Conservation (phyloP, 37 sponge, comb jelly and placozoan genomes). For the Amphimedon queenslandica region DNA sequence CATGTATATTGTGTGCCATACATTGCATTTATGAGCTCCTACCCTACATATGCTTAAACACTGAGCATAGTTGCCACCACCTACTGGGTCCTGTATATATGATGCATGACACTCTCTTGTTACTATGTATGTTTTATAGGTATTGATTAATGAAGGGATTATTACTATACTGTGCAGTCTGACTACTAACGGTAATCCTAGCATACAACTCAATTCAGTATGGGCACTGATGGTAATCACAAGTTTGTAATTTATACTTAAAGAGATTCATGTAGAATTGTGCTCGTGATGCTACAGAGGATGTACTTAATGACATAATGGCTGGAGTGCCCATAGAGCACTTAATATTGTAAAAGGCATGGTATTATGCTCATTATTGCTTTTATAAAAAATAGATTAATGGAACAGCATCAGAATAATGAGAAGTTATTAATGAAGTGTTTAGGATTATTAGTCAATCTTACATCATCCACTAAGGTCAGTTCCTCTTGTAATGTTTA, state of each 20-base stretch:
- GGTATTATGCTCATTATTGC: background rate
- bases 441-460: conserved; percentile 34
- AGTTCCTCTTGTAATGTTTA: background rate
- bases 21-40: too few relatives aligned
- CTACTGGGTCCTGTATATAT: background rate
- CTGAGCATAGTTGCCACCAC: background rate
- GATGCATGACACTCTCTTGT: background rate
- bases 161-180: conserved; percentile 6
- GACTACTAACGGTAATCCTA: conserved; percentile 17
- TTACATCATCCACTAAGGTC: conserved; percentile 11
- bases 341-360: background rate
- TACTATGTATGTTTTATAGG: conserved; percentile 1
- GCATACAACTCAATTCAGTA: conserved; percentile 27
- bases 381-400: background rate
- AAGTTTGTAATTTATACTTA: background rate
- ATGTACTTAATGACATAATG: background rate
- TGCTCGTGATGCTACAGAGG: background rate
- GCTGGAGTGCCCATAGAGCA: background rate
- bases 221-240: conserved; percentile 49
- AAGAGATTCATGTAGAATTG: too few relatives aligned
- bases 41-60: background rate
- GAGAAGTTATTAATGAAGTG: conserved; percentile 13
- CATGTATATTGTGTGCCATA: too few relatives aligned
- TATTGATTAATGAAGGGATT: conserved; percentile 28
- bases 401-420: background rate